Base-by-base conservation (phyloP, 2,888 invertebrate genomes). In the Rosalia funebris region DNA sequence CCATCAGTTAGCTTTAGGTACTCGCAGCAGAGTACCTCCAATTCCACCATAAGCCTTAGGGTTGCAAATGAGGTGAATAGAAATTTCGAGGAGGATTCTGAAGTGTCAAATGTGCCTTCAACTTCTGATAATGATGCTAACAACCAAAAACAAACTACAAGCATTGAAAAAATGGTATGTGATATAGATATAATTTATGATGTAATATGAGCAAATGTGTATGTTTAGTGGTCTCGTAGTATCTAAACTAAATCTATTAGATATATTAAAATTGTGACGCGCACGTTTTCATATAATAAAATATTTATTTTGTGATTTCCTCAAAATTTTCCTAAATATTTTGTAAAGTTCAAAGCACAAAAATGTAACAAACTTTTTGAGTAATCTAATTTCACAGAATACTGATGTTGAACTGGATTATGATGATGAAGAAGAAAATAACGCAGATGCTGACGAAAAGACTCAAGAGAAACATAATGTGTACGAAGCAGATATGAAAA, bases 11-110 rank as follows among this genome's bases (percentile, higher is more conserved):
- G 79, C 65, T 72, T 76, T 37, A 60, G 75, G 63, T 89, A 88
- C 75, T 87, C 87, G 11, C 84, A 87, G 69, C 86, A 87, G 75
- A 87, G 88, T 69, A 86, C 87, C 0, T 85, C 86, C 0, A 86
- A 84, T 66, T 87, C 88, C 20, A 86, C 86, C 1, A 85, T 86
- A 66, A 84, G 84, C 54, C 76, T 86, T 65, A 81, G 83, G 15
- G 83, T 84, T 19, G 83, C 81, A 9, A 81, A 83, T 10, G 68
- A 69, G 15, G 59, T 62, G 19, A 57, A 59, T 14, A 57, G 59
- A 25, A 50, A 54, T 32, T 45, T 44, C 14, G 67, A 60, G 15
- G 57, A 48, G n/a, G 58, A 36, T 17, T 12, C 47, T 17, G 44
- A 31, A 20, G 15, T 15, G 14, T 25, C 37, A 60, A 42, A 47